phyloP scores from a whole-genome alignment of 2,888 invertebrate genomes.

The Neoascia interrupta region DNA sequence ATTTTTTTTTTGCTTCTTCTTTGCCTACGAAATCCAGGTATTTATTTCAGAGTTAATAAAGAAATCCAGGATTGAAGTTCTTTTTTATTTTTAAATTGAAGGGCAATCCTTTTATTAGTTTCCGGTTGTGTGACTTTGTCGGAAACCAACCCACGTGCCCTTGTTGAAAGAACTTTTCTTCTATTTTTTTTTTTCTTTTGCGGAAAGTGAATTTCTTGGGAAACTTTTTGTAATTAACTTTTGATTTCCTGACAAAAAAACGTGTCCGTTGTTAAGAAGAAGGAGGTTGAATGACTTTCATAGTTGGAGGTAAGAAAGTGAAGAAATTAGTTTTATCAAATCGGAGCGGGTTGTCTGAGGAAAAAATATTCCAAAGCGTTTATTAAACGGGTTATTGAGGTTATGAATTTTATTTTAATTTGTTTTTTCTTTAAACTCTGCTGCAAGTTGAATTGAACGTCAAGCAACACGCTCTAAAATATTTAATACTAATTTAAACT shows the following conservation, averaged over 20 bases:
- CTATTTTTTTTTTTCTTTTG: too few species aligned
- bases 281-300: neutral
- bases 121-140: conserved; percentile 53
- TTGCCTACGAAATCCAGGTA: conserved; percentile 16
- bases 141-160: conserved; percentile 13
- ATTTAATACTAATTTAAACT: neutral
- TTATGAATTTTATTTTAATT: too few species aligned
- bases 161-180: neutral
- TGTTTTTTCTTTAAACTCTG: neutral
- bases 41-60: conserved; percentile 34
- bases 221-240: conserved; percentile 49
- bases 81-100: conserved; percentile 20
- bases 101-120: conserved; percentile 56
- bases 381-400: too few species aligned
- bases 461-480: neutral
- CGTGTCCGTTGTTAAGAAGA: neutral
- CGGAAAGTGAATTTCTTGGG: conserved; percentile 7
- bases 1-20: neutral
- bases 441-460: conserved; percentile 36
- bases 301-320: neutral
- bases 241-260: conserved; percentile 8
- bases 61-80: conserved; percentile 1
- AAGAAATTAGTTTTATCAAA: too few species aligned
- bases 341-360: too few species aligned
- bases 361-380: too few species aligned